Percentiles rank a stretch among this genome's conserved stretches.
These are phyloP conservation scores for Keiferia lycopersicella DNA, from an alignment of 2,888 invertebrate species.

Conservation along the genomic window DNA sequence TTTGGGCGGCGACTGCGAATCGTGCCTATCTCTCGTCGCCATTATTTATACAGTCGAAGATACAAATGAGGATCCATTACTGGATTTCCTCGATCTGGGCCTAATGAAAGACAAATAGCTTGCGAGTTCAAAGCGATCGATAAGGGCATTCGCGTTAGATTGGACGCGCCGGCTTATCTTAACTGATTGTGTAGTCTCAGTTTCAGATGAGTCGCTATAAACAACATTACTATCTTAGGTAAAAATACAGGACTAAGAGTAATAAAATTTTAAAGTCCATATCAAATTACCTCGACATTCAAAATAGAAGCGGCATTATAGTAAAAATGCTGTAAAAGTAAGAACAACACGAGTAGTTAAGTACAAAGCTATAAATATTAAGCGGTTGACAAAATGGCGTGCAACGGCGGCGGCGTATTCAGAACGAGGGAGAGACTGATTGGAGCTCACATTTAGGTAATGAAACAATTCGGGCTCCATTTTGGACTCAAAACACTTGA, in stretches of 20 bases:
- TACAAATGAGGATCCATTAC: constrained; percentile 75
- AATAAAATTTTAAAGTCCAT: constrained; percentile 49
- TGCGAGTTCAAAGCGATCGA: constrained; percentile 65
- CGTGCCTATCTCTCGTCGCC: constrained; percentile 54
- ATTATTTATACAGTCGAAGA: constrained; percentile 70
- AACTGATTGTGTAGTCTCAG: constrained; percentile 26
- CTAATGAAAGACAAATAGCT: constrained; percentile 75
- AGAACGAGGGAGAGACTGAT: constrained; percentile 38
- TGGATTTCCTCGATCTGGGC: constrained; percentile 69
- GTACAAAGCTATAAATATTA: constrained; percentile 50
- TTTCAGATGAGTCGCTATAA: constrained; percentile 17
- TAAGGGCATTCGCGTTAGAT: constrained; percentile 63
- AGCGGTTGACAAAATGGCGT: constrained; percentile 52
- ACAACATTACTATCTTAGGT: not conserved
- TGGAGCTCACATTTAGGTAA: constrained; percentile 35
- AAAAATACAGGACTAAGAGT: constrained; percentile 33
- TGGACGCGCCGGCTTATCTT: constrained; percentile 47
- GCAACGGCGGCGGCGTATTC: constrained; percentile 34
- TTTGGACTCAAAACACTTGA: constrained; percentile 35
- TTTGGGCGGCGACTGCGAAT: constrained; percentile 52
- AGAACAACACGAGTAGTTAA: constrained; percentile 46
- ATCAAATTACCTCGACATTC: constrained; percentile 48
- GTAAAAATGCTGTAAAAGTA: constrained; percentile 55
- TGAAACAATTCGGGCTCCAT: constrained; percentile 30
- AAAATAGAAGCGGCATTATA: constrained; percentile 50